Conservation (phyloP, 2,797 vertebrate genomes). For the Anguilla megastoma region DNA sequence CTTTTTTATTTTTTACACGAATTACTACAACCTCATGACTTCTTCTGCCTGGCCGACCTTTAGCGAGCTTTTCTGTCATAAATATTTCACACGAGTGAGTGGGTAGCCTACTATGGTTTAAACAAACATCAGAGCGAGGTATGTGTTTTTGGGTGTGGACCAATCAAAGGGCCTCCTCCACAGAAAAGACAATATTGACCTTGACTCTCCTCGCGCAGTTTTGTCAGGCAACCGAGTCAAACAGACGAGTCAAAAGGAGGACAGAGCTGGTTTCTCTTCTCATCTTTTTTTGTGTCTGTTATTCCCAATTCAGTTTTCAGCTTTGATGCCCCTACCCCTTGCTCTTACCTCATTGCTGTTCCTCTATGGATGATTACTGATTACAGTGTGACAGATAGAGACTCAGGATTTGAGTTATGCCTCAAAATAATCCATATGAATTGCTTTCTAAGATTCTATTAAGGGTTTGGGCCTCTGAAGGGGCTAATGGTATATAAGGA, state of each 20-base stretch:
- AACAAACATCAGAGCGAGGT: not conserved
- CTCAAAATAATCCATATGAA: not conserved
- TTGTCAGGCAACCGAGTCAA: not conserved
- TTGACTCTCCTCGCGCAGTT: not conserved
- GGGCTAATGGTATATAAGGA: not conserved
- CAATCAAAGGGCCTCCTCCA: not conserved
- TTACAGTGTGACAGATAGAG: not conserved
- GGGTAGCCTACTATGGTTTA: not conserved
- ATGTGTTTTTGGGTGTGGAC: slow-evolving; percentile 4
- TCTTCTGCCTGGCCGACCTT: slow-evolving; percentile 5
- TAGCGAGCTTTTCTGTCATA: not conserved
- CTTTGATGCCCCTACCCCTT: not conserved
- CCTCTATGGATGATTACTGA: not conserved
- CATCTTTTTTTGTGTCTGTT: not conserved
- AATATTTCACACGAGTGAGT: slow-evolving; percentile 6
- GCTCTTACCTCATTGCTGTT: not conserved
- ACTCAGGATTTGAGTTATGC: not conserved
- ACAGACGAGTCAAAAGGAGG: not conserved
- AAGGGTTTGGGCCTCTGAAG: not conserved
- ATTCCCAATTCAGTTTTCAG: not conserved
- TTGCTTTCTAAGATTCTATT: not conserved
- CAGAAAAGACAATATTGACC: slow-evolving; percentile 18
- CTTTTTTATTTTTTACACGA: not conserved
- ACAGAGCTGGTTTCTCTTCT: not conserved
- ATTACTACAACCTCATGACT: not conserved